phyloP scores from a whole-genome alignment of 2,888 invertebrate species.

The Iphiclides podalirius region DNA sequence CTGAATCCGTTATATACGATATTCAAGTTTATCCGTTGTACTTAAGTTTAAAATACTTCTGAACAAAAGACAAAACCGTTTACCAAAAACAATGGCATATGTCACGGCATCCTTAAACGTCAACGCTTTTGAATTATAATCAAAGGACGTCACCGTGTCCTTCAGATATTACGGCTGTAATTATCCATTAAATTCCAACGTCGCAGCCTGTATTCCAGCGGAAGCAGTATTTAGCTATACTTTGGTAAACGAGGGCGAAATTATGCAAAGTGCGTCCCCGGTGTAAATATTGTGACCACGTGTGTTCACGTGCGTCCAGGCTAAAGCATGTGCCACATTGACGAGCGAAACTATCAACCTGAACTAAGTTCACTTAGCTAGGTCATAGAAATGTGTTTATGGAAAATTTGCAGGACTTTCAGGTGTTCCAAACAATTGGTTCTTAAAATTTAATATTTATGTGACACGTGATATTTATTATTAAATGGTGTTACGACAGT shows the following conservation, averaged over 20 bases:
- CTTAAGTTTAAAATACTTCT: too few relatives aligned
- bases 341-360: slow-evolving; percentile 26
- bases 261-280: slow-evolving; percentile 66
- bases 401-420: too few relatives aligned
- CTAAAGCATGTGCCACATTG: slow-evolving; percentile 29
- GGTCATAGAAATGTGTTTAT: too few relatives aligned
- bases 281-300: slow-evolving; percentile 74
- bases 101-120: slow-evolving; percentile 4
- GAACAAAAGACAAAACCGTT: not conserved
- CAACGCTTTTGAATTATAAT: slow-evolving; percentile 13
- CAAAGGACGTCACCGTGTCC: slow-evolving; percentile 19
- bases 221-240: slow-evolving; percentile 26
- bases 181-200: slow-evolving; percentile 16
- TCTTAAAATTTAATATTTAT: too few relatives aligned
- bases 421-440: too few relatives aligned
- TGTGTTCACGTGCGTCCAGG: slow-evolving; percentile 50
- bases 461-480: too few relatives aligned
- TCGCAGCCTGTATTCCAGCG: slow-evolving; percentile 7
- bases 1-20: too few relatives aligned
- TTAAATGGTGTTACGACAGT: too few relatives aligned
- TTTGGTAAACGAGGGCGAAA: slow-evolving; percentile 47
- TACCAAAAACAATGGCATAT: not conserved
- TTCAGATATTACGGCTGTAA: slow-evolving; percentile 18
- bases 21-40: too few relatives aligned
- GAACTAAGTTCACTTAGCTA: too few relatives aligned